Percentiles rank a stretch among this genome's conserved stretches.
These are phyloP conservation scores for Agonopterix subpropinquella DNA, from an alignment of 2,888 invertebrate genomes.

Conservation along the genomic window DNA sequence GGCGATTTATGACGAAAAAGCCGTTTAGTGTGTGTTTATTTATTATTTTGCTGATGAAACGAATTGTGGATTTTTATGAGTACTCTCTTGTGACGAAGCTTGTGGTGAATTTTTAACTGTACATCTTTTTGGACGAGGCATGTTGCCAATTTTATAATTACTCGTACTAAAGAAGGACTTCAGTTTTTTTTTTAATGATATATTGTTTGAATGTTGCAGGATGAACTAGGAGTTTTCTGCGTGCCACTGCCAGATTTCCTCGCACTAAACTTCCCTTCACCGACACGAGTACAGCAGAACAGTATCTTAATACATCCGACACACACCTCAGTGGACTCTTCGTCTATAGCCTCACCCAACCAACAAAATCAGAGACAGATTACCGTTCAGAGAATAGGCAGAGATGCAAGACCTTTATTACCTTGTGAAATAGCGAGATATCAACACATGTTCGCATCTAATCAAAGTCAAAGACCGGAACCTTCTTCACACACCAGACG, in stretches of 20 bases:
- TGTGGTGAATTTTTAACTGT: too few relatives aligned
- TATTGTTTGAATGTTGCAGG: constrained; percentile 30
- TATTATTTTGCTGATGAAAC: too few relatives aligned
- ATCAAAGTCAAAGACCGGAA: constrained; percentile 26
- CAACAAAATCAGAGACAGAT: constrained; percentile 55
- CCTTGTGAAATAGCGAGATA: constrained; percentile 69
- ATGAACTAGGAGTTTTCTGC: constrained; percentile 63
- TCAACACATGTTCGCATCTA: constrained; percentile 59
- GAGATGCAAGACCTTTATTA: constrained; percentile 72
- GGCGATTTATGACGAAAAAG: too few relatives aligned
- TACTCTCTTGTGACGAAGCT: too few relatives aligned
- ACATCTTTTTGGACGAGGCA: too few relatives aligned
- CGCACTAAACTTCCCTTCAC: constrained; percentile 47
- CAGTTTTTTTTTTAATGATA: too few relatives aligned
- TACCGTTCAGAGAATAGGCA: constrained; percentile 73
- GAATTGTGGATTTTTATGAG: too few relatives aligned
- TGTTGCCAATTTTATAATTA: too few relatives aligned
- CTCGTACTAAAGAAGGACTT: too few relatives aligned
- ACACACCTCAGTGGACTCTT: constrained; percentile 21
- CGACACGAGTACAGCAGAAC: constrained; percentile 29
- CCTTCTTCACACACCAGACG: constrained; percentile 23
- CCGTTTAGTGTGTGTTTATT: too few relatives aligned
- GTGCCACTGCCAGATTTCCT: constrained; percentile 61
- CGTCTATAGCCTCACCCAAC: constrained; percentile 25
- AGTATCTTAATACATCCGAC: constrained; percentile 37